Evolutionary conservation across 2,797 vertebrate genomes (phyloP).

Genomic region (Rhinoraja longicauda): DNA sequence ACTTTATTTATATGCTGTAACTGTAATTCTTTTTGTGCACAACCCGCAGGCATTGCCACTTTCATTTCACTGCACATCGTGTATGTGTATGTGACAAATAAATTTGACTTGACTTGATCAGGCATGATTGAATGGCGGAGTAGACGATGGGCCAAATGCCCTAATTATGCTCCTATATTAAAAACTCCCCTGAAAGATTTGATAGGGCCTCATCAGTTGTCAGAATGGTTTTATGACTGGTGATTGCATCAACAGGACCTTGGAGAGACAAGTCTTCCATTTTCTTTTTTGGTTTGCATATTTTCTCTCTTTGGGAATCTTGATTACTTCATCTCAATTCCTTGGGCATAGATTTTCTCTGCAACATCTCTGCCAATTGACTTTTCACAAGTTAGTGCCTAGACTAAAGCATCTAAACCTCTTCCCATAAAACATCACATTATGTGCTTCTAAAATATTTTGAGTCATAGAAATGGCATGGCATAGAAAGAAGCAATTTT

Average conservation of each 20-base stretch:
- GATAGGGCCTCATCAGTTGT: background rate
- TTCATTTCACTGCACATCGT: too few species aligned
- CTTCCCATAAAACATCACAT: background rate
- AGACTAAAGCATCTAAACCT: background rate
- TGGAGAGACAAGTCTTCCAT: background rate
- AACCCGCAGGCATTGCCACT: too few species aligned
- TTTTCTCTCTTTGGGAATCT: background rate
- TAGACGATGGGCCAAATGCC: too few species aligned
- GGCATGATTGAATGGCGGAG: too few species aligned
- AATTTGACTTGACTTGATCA: too few species aligned
- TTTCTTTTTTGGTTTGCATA: background rate
- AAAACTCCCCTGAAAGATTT: background rate
- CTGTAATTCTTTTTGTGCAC: too few species aligned
- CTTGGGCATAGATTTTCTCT: background rate
- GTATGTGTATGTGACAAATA: too few species aligned
- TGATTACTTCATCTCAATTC: background rate
- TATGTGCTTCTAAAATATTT: background rate
- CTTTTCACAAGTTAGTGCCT: background rate
- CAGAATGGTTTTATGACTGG: background rate
- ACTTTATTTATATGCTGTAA: too few species aligned
- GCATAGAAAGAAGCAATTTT: background rate
- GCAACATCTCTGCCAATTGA: background rate
- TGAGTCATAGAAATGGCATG: background rate
- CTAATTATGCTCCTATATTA: background rate
- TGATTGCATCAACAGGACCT: background rate